Conservation (phyloP, 2,888 invertebrate genomes). For the Andrena bicolor region DNA sequence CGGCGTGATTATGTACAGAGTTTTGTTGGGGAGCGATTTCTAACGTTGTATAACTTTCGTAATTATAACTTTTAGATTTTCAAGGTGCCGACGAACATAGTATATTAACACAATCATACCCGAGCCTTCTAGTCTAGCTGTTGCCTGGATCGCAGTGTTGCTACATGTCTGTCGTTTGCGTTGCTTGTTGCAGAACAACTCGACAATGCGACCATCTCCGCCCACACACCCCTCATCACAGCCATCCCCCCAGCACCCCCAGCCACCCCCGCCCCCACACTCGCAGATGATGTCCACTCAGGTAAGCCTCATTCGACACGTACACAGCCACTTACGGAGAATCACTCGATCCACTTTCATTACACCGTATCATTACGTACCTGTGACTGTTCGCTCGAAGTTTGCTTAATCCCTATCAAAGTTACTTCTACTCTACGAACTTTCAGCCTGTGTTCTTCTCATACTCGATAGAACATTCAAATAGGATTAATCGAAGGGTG, state of each 20-base stretch:
- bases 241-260: constrained; percentile 94
- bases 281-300: constrained; percentile 93
- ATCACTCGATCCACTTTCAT: constrained; percentile 80
- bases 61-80: constrained; percentile 67
- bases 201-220: constrained; percentile 93
- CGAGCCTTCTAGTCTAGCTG: constrained; percentile 82
- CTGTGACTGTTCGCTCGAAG: constrained; percentile 63
- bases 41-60: constrained; percentile 47
- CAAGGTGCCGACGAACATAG: constrained; percentile 66
- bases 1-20: background rate
- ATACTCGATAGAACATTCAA: background rate
- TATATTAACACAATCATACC: constrained; percentile 75
- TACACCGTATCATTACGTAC: constrained; percentile 76
- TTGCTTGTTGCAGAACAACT: constrained; percentile 88
- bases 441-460: constrained; percentile 2
- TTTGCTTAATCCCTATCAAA: constrained; percentile 67
- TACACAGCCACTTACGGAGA: constrained; percentile 76
- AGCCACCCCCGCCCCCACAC: constrained; percentile 92
- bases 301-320: constrained; percentile 84
- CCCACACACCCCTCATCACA: constrained; percentile 96
- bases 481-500: background rate
- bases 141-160: constrained; percentile 85
- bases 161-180: constrained; percentile 85
- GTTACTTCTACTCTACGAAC: constrained; percentile 49
- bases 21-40: background rate